These are phyloP conservation scores for Achatina immaculata DNA, from an alignment of 1,140 invertebrate species.

Conservation along the genomic window DNA sequence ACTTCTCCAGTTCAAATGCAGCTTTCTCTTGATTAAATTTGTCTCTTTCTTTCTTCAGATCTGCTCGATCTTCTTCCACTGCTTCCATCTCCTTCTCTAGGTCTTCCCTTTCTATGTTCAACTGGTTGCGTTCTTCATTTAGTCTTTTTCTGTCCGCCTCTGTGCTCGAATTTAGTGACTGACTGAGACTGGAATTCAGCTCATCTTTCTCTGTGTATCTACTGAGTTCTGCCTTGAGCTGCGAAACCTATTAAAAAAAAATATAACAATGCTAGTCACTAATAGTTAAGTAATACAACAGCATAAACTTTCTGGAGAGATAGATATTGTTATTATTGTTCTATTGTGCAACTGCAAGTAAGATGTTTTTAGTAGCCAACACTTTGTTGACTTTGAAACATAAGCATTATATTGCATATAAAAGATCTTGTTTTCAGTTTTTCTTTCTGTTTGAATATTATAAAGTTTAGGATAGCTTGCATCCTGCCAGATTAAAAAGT, in stretches of 20 bases:
- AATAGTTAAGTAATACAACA: too few species aligned
- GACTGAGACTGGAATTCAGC: neutral
- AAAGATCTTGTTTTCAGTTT: too few species aligned
- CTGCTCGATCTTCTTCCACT: slow-evolving; percentile 22
- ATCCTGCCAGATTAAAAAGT: too few species aligned
- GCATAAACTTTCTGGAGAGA: too few species aligned
- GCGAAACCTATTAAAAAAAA: slow-evolving; percentile 23
- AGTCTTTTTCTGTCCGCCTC: slow-evolving; percentile 22
- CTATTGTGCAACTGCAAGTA: too few species aligned
- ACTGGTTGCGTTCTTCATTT: slow-evolving; percentile 16
- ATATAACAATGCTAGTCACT: too few species aligned
- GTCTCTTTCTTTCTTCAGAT: slow-evolving; percentile 23
- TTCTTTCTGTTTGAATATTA: too few species aligned
- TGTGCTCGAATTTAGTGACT: slow-evolving; percentile 1
- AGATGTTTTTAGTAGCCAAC: too few species aligned
- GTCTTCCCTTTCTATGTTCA: slow-evolving; percentile 28
- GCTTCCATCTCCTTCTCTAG: slow-evolving; percentile 36
- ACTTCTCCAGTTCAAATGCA: slow-evolving; percentile 26
- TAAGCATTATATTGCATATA: too few species aligned
- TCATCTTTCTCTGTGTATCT: slow-evolving; percentile 21
- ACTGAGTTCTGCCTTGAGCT: slow-evolving; percentile 36
- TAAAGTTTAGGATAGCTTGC: too few species aligned
- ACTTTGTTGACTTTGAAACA: too few species aligned
- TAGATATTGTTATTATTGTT: too few species aligned
- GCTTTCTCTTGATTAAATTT: slow-evolving; percentile 21